Conservation (phyloP, 2,113 vertebrate genomes). For the Proterorhinus semilunaris region DNA sequence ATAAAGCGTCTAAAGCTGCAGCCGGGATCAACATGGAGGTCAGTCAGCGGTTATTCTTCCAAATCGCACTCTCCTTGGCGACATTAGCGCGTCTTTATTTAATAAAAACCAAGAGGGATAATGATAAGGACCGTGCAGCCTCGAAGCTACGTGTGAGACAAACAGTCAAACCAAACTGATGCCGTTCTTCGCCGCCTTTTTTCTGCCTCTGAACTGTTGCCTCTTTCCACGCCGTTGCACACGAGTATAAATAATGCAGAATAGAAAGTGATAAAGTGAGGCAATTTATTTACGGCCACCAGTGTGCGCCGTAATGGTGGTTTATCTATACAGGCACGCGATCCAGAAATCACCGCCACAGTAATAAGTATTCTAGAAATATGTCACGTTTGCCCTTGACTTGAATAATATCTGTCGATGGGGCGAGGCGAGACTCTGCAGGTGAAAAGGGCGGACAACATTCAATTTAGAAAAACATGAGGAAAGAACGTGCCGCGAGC, state of each 20-base stretch:
- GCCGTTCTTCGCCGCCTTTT: constrained; percentile 51
- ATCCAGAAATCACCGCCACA: constrained; percentile 28
- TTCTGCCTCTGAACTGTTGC: constrained; percentile 36
- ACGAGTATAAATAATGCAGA: constrained; percentile 57
- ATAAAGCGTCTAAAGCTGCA: too few species aligned
- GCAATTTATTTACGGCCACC: constrained; percentile 61
- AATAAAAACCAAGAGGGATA: constrained; percentile 52
- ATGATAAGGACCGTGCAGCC: constrained; percentile 49
- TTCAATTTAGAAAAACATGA: too few species aligned
- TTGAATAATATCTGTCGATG: too few species aligned
- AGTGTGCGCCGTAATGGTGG: constrained; percentile 36
- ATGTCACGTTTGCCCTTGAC: too few species aligned
- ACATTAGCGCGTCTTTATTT: constrained; percentile 54
- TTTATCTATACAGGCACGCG: constrained; percentile 40
- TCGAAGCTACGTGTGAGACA: constrained; percentile 37
- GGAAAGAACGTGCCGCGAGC: too few species aligned
- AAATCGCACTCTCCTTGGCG: too few species aligned
- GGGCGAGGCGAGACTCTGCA: too few species aligned
- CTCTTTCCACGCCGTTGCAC: constrained; percentile 28
- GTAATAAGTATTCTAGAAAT: too few species aligned
- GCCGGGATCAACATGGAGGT: too few species aligned
- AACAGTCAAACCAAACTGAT: constrained; percentile 44
- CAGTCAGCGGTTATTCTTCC: too few species aligned
- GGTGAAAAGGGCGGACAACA: too few species aligned
- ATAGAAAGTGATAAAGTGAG: constrained; percentile 52